Base-by-base conservation (phyloP, 2,113 vertebrate genomes). In the Tragelaphus buxtoni region DNA sequence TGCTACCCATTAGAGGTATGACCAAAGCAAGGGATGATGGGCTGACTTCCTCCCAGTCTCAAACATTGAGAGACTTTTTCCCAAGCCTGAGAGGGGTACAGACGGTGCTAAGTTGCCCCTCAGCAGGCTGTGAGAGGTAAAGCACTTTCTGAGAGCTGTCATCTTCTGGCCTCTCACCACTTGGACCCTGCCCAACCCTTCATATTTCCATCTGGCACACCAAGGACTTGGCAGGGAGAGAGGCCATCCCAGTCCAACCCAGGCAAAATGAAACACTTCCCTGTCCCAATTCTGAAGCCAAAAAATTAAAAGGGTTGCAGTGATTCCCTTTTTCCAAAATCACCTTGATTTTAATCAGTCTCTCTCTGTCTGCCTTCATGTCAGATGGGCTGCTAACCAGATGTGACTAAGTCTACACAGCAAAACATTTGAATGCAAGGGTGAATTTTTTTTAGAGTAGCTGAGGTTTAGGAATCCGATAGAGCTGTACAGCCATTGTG, bases 261-360 rank as follows among this genome's bases (percentile, higher is more conserved):
- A 91, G 80, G 63, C 83, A 96, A 95, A 92, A 95, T 76, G 69
- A 93, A 96, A 95, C 95, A 91, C 89, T 95, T 97, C 61, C 81
- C 72, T 77, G 60, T 94, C 94, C 60, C 18, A 77, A 7, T 30
- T 65, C 93, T 63, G 51, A 92, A 18, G 89, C 81, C 58, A 95
- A 90, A 91, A 88, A 32, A 47, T 55, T 35, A 42, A 95, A 77
- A 84, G 61, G 61, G 45, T 49, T 84, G 49, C 20, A 32, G 72
- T 77, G 88, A 80, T 72, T 39, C 47, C 35, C 32, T 92, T 76
- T 49, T 92, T 96, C 69, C 77, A 94, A 76, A 89, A 69, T 61
- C 91, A 76, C 60, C 55, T 61, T 69, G 32, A 30, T 84, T 88
- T 87, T 61, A 60, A 77, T 88, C 55, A 45, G 35, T 56, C 49